A percentile compares a stretch with the other conserved stretches of the same genome.
Conservation (phyloP, 2,797 vertebrate genomes). For the Cirrhinus mrigala region DNA sequence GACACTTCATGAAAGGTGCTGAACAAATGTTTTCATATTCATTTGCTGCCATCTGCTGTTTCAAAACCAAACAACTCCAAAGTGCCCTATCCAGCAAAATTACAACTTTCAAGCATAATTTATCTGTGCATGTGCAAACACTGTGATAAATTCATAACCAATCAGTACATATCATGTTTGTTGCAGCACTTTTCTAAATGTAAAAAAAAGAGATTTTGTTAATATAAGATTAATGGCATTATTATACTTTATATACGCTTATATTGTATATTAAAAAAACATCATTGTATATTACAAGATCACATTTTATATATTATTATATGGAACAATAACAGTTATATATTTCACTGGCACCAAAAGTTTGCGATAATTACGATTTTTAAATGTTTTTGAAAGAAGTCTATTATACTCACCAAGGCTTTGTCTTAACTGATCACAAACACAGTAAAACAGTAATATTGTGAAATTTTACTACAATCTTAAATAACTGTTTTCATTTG, state of each 20-base stretch:
- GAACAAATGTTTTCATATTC: not conserved
- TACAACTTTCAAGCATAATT: not conserved
- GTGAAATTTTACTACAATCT: too few relatives aligned
- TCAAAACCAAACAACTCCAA: not conserved
- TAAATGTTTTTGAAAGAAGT: not conserved
- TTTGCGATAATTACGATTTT: not conserved
- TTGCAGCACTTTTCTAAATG: not conserved
- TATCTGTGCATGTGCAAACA: not conserved
- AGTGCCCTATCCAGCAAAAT: not conserved
- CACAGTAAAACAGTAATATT: too few relatives aligned
- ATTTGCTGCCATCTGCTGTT: constrained; percentile 58
- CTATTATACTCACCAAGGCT: not conserved
- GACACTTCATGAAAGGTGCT: not conserved
- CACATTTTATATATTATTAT: not conserved
- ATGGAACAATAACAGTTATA: not conserved
- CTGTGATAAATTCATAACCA: not conserved
- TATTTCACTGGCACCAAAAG: not conserved
- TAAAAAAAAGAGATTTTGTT: not conserved
- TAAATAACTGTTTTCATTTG: too few relatives aligned
- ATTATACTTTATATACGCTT: not conserved
- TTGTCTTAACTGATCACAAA: not conserved
- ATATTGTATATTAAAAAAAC: not conserved
- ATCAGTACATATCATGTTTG: not conserved
- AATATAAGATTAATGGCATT: not conserved
- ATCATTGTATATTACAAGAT: not conserved